These are phyloP conservation scores for Gymnocephalus cernua DNA, from an alignment of 2,113 vertebrate species.

Conservation along the genomic window DNA sequence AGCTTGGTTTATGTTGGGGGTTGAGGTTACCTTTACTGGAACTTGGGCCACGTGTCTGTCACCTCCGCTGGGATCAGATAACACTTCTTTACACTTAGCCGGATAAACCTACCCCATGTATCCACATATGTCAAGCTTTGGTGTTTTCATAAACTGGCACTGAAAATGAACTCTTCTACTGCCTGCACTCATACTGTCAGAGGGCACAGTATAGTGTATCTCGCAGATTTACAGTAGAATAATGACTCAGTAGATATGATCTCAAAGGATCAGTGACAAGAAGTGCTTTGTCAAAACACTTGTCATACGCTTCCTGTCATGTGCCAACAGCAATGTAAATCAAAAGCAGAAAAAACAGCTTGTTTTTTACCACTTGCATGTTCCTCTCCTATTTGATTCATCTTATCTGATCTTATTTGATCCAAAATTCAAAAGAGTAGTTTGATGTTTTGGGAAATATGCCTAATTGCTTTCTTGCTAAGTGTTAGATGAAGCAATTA, in stretches of 20 bases:
- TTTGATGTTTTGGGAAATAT: conserved; percentile 1
- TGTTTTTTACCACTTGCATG: not conserved
- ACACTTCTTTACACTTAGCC: conserved; percentile 38
- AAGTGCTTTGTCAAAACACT: conserved; percentile 16
- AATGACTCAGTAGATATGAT: conserved; percentile 41
- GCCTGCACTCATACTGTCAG: conserved; percentile 34
- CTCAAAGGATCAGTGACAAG: conserved; percentile 40
- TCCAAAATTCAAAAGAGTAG: not conserved
- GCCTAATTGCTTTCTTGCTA: not conserved
- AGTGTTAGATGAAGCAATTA: not conserved
- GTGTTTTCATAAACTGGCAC: conserved; percentile 20
- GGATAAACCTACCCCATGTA: conserved; percentile 3
- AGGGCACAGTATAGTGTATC: conserved; percentile 2
- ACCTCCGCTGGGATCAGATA: conserved; percentile 69
- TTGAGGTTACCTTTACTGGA: conserved; percentile 72
- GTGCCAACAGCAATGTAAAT: conserved; percentile 13
- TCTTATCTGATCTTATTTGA: not conserved
- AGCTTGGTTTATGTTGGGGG: conserved; percentile 73
- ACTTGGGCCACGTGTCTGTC: conserved; percentile 72
- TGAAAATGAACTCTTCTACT: conserved; percentile 49
- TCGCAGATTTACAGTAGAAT: conserved; percentile 15
- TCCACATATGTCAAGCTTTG: conserved; percentile 26
- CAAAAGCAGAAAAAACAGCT: not conserved
- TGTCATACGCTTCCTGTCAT: conserved; percentile 9
- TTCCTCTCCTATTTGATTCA: not conserved